These are phyloP conservation scores for Drosophila burlai DNA, from an alignment of 1,140 invertebrate species.

Conservation along the genomic window DNA sequence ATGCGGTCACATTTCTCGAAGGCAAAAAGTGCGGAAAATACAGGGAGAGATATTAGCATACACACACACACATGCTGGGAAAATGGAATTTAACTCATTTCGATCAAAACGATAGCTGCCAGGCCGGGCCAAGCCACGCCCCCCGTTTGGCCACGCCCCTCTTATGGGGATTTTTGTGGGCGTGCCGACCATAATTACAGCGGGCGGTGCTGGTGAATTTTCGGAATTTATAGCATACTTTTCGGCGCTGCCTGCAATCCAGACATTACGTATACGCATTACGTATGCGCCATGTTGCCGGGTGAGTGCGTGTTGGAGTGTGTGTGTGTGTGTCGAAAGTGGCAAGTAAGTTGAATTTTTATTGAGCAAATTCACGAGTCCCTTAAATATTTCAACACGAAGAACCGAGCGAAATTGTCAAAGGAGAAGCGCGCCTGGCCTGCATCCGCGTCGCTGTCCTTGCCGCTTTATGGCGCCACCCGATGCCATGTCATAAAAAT, in stretches of 20 bases:
- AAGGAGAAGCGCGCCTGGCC: conserved; percentile 11
- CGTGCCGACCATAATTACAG: conserved; percentile 35
- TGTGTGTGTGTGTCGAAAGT: conserved; percentile 10
- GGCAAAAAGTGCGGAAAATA: neutral
- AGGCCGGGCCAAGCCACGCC: conserved; percentile 19
- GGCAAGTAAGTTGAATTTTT: conserved; percentile 56
- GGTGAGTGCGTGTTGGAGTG: neutral
- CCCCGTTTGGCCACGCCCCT: neutral
- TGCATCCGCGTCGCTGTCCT: conserved; percentile 3
- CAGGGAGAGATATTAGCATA: conserved; percentile 38
- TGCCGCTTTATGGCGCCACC: conserved; percentile 30
- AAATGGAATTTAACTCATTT: conserved; percentile 55
- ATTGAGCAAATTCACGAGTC: conserved; percentile 56
- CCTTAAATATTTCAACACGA: conserved; percentile 63
- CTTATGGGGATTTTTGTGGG: conserved; percentile 14
- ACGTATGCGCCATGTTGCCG: conserved; percentile 33
- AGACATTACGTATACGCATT: conserved; percentile 53
- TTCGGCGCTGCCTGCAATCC: conserved; percentile 45
- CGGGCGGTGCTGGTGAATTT: conserved; percentile 19
- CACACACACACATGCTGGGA: conserved; percentile 1
- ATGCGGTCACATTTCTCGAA: conserved; percentile 38
- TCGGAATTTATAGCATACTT: conserved; percentile 69
- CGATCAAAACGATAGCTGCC: conserved; percentile 41
- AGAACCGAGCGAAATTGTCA: conserved; percentile 21
- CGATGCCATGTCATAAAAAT: conserved; percentile 39